These are phyloP conservation scores for Holocentrus rufus DNA, from an alignment of 2,797 vertebrate genomes.

Conservation along the genomic window DNA sequence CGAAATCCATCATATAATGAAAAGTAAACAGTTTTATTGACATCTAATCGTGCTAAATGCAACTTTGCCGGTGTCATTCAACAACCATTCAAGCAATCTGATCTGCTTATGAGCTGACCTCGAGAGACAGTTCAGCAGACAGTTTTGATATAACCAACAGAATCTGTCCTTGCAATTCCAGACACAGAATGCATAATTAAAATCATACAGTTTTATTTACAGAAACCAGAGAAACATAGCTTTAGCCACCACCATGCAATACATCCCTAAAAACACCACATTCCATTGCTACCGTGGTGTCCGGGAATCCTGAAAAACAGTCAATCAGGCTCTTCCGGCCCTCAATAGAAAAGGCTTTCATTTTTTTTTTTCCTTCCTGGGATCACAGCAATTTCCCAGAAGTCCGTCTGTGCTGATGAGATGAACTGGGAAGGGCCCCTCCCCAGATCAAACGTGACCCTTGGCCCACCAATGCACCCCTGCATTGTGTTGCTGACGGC, in stretches of 20 bases:
- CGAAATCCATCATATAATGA: slow-evolving; percentile 3
- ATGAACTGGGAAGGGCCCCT: slow-evolving; percentile 63
- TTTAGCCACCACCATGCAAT: slow-evolving; percentile 1
- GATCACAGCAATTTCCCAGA: slow-evolving; percentile 74
- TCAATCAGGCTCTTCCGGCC: slow-evolving; percentile 12
- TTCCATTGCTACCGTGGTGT: slow-evolving; percentile 29
- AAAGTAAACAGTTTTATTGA: slow-evolving; percentile 17
- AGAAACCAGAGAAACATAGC: slow-evolving; percentile 12
- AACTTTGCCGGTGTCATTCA: background rate
- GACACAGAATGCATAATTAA: slow-evolving; percentile 13
- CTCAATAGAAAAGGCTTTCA: slow-evolving; percentile 19
- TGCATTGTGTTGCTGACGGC: slow-evolving; percentile 72
- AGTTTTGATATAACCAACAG: slow-evolving; percentile 9
- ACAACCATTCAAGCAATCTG: background rate
- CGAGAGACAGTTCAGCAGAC: background rate
- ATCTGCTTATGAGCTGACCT: background rate
- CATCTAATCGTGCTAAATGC: background rate
- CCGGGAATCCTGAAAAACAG: slow-evolving; percentile 36
- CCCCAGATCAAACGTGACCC: slow-evolving; percentile 76
- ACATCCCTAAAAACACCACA: slow-evolving; percentile 19
- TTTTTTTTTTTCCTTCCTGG: slow-evolving; percentile 19
- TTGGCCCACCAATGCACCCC: slow-evolving; percentile 68
- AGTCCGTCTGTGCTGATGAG: slow-evolving; percentile 70
- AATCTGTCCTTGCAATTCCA: background rate
- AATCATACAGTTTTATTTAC: slow-evolving; percentile 26